Percentiles rank a stretch among this genome's conserved stretches.
Conservation (phyloP, 92 coral and sea anemone species). For the Phenganax marumi region DNA sequence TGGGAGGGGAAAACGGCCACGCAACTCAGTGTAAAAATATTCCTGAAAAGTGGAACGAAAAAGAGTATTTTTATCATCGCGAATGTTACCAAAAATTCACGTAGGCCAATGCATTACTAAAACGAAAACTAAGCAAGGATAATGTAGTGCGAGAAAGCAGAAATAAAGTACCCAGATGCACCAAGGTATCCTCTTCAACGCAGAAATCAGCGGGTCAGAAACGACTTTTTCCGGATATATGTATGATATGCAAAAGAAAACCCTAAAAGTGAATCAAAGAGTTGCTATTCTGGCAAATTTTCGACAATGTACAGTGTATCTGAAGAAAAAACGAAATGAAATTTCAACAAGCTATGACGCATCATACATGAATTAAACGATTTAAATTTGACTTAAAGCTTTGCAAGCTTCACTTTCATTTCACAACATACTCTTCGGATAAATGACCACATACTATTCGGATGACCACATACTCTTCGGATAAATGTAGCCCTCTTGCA, state of each 20-base stretch:
- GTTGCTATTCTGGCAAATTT: too few species aligned
- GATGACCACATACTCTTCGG: too few species aligned
- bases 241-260: not conserved
- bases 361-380: too few species aligned
- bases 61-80: not conserved
- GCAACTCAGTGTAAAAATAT: not conserved
- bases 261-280: not conserved
- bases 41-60: not conserved
- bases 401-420: too few species aligned
- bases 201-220: not conserved
- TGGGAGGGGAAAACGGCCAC: not conserved
- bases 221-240: not conserved
- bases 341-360: too few species aligned
- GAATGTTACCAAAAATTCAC: slow-evolving; percentile 8
- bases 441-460: too few species aligned
- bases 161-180: not conserved
- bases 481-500: too few species aligned
- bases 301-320: too few species aligned
- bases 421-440: too few species aligned
- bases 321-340: too few species aligned
- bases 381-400: too few species aligned
- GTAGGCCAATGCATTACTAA: not conserved
- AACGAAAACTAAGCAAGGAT: not conserved
- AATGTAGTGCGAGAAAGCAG: not conserved
- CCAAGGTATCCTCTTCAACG: not conserved